Base-by-base conservation (phyloP, 2,888 invertebrate species). In the Drymonia ruficornis region DNA sequence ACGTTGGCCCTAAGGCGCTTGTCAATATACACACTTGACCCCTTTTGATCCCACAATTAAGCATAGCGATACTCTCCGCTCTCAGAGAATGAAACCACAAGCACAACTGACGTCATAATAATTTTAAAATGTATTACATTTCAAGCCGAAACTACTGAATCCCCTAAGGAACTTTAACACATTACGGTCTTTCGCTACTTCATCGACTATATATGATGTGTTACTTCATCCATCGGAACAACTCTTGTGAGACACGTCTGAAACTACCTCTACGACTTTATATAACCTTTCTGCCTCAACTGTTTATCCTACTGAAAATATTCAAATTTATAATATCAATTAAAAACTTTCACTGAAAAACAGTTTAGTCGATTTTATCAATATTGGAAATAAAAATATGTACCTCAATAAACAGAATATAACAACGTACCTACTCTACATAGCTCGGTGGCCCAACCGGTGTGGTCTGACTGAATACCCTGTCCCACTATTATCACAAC, bases 11-110 rank as follows among this genome's bases (percentile, higher is more conserved):
- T 89, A 86, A 87, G 85, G 88, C 90, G 86, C 85, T 88, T 87
- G 87, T 87, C 90, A 91, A 89, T 88, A 86, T 87, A 89, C 84
- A 90, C 91, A 92, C 86, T 92, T 92, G 90, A 92, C 91, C 92
- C 91, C 92, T 87, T 91, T 92, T 92, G 92, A 92, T 91, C 92
- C 79, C 79, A 87, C 92, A 91, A 92, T 92, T 91, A 91, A 87
- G 86, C 87, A 83, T 84, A 82, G 82, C 83, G 81, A 88, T 87
- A 87, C 86, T 81, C 80, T 74, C 79, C 68, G 74, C 67, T 74
- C 72, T 67, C 67, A 72, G 69, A 59, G 56, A 58, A 57, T 52
- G 40, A 52, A 56, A 53, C 67, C 58, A 67, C 38, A 51, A 54
- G 61, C 53, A 69, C 53, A 53, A 57, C 12, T 29, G 29, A 29